Percentiles rank a stretch among this genome's conserved stretches.
These are phyloP conservation scores for Drosophila pectinifera DNA, from an alignment of 1,140 invertebrate genomes.

Conservation along the genomic window DNA sequence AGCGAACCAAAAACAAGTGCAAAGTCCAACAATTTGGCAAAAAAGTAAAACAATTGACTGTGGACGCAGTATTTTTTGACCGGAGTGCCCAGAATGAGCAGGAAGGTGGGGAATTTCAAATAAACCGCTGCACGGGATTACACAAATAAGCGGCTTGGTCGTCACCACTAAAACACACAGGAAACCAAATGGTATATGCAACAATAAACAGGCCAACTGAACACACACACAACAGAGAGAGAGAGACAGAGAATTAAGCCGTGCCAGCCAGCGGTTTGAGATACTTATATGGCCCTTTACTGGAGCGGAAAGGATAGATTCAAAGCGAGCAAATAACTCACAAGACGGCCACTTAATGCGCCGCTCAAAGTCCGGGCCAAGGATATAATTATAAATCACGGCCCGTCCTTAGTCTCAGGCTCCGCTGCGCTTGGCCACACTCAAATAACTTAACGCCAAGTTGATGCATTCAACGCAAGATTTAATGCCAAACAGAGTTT, in stretches of 20 bases:
- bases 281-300: slow-evolving; percentile 62
- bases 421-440: slow-evolving; percentile 60
- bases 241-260: slow-evolving; percentile 21
- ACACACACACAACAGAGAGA: slow-evolving; percentile 35
- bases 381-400: slow-evolving; percentile 69
- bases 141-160: slow-evolving; percentile 68
- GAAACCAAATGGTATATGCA: slow-evolving; percentile 32
- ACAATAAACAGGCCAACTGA: slow-evolving; percentile 37
- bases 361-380: slow-evolving; percentile 24
- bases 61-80: slow-evolving; percentile 18
- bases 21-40: slow-evolving; percentile 15
- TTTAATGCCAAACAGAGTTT: slow-evolving; percentile 71
- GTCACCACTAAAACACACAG: slow-evolving; percentile 40
- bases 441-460: slow-evolving; percentile 78
- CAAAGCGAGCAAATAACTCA: slow-evolving; percentile 51
- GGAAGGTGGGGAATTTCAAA: slow-evolving; percentile 47
- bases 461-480: slow-evolving; percentile 60
- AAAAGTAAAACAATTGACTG: slow-evolving; percentile 47
- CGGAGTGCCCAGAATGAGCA: not conserved
- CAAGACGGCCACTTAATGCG: slow-evolving; percentile 44
- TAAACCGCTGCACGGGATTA: slow-evolving; percentile 65
- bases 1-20: slow-evolving; percentile 9
- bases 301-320: slow-evolving; percentile 52
- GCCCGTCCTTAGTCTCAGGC: slow-evolving; percentile 32
- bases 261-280: slow-evolving; percentile 41